Evolutionary conservation across 2,888 invertebrate genomes (phyloP).

Genomic region (Anticlea derivata): DNA sequence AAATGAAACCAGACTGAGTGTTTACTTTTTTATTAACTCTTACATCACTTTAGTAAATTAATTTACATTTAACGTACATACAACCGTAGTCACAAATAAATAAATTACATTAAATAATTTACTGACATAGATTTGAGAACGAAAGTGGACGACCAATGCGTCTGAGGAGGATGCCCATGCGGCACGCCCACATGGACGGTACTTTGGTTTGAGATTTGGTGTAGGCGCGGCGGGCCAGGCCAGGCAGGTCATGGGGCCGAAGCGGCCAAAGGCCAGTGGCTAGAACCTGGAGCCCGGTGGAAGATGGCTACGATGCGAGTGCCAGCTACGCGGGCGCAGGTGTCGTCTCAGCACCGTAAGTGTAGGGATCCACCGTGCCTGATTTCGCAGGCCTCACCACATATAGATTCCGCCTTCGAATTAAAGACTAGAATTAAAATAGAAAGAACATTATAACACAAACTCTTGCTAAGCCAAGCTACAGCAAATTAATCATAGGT

Average conservation of each 20-base stretch:
- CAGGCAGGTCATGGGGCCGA: not conserved
- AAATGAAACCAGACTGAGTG: constrained; percentile 66
- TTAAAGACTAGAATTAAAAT: constrained; percentile 83
- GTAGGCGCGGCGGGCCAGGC: constrained; percentile 48
- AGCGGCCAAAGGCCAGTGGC: constrained; percentile 21
- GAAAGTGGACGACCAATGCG: constrained; percentile 63
- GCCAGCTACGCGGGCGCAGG: constrained; percentile 57
- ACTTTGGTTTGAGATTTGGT: constrained; percentile 79
- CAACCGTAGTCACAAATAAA: constrained; percentile 78
- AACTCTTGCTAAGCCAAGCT: constrained; percentile 1
- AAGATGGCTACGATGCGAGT: constrained; percentile 25
- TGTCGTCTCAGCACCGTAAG: constrained; percentile 77
- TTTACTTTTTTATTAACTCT: constrained; percentile 65
- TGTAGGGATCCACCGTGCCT: constrained; percentile 83
- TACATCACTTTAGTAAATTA: constrained; percentile 74
- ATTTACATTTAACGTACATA: constrained; percentile 71
- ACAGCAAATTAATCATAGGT: not conserved
- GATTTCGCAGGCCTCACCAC: constrained; percentile 84
- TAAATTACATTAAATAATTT: constrained; percentile 82
- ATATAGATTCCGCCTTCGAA: constrained; percentile 85
- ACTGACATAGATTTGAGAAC: constrained; percentile 77
- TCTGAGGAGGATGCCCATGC: constrained; percentile 61
- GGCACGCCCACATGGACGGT: constrained; percentile 50
- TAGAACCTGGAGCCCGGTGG: constrained; percentile 1
- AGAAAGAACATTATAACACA: constrained; percentile 44